Percentiles rank a stretch among this genome's conserved stretches.
Evolutionary conservation across 2,113 vertebrate genomes (phyloP).

Genomic region (Percopsis transmontana): DNA sequence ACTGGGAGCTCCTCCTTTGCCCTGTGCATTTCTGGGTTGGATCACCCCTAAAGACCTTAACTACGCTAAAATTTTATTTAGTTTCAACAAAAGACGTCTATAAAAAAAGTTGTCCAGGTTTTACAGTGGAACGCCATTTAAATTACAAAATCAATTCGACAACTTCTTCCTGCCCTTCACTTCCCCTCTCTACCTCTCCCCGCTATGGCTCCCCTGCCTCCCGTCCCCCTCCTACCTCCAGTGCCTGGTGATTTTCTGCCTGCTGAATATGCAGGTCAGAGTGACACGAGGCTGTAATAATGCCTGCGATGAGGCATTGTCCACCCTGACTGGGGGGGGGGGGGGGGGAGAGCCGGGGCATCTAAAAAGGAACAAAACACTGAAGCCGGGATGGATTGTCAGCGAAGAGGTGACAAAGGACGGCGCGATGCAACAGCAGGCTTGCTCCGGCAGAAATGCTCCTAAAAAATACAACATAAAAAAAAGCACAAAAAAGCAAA

Average conservation of each 20-base stretch:
- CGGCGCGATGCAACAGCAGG: neutral
- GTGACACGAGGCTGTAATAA: constrained; percentile 51
- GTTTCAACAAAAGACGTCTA: no score
- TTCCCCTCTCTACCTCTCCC: neutral
- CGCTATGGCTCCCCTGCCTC: neutral
- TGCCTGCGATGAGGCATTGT: constrained; percentile 34
- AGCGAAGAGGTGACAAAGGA: neutral
- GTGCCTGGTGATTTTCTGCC: constrained; percentile 47
- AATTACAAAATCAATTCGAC: no score
- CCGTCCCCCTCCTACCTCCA: neutral
- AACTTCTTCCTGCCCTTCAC: neutral
- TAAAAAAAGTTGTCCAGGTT: no score
- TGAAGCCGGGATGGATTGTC: neutral
- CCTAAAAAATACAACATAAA: neutral
- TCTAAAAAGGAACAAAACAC: neutral
- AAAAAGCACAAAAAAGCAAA: neutral
- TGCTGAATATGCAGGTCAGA: constrained; percentile 66
- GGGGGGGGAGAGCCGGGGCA: neutral
- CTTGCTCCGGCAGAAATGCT: neutral
- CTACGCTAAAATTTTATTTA: no score
- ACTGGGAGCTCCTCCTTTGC: no score
- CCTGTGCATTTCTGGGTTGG: no score
- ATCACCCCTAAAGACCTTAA: no score
- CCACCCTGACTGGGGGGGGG: constrained; percentile 34
- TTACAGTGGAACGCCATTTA: no score